These are phyloP conservation scores for Osmerus eperlanus DNA, from an alignment of 2,113 vertebrate species.

Conservation along the genomic window DNA sequence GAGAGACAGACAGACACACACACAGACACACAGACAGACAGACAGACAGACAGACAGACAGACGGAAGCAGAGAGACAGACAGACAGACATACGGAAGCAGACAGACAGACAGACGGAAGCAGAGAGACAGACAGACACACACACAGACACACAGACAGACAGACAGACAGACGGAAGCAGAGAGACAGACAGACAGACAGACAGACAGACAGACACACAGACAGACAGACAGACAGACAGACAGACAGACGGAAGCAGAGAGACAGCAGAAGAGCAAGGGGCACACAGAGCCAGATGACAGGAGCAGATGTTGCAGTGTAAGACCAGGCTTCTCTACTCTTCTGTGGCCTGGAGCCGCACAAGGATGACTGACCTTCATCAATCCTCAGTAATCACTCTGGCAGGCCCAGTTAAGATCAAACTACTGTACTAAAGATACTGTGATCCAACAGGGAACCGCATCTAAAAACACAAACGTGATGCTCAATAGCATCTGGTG, in stretches of 20 bases:
- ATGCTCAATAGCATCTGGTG: no score
- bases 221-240: no score
- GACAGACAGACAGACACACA: neutral
- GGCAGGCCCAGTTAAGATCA: constrained; percentile 50
- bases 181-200: neutral
- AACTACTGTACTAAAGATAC: no score
- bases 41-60: no score
- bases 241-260: neutral
- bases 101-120: neutral
- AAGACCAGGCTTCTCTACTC: constrained; percentile 29
- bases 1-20: neutral
- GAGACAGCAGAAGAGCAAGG: neutral
- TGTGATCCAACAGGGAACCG: neutral
- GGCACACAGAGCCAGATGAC: constrained; percentile 2
- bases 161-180: neutral
- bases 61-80: neutral
- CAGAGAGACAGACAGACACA: neutral
- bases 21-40: neutral
- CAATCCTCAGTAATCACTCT: constrained; percentile 63
- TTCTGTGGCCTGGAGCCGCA: constrained; percentile 52
- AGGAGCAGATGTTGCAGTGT: constrained; percentile 42
- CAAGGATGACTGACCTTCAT: constrained; percentile 61
- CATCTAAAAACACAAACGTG: neutral
- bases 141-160: constrained; percentile 18
- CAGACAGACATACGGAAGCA: no score